phyloP scores from a whole-genome alignment of 2,888 invertebrate species.

The Acleris sparsana region DNA sequence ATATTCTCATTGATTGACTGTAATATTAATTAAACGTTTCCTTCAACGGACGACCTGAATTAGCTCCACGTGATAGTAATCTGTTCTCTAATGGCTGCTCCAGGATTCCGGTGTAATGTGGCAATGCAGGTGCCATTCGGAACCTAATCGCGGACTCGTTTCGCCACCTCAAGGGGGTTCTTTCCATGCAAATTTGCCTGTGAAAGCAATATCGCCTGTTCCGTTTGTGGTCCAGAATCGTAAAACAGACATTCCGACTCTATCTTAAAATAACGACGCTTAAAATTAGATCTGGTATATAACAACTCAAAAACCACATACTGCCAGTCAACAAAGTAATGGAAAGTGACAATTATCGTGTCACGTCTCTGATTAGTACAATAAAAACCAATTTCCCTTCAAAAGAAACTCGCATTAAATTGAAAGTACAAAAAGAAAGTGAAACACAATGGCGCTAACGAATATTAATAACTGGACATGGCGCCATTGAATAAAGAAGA shows the following conservation, averaged over 20 bases:
- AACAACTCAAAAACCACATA: background rate
- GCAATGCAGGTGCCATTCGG: conserved; percentile 18
- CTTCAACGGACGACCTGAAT: conserved; percentile 2
- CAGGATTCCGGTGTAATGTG: conserved; percentile 15
- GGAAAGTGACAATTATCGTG: conserved; percentile 20
- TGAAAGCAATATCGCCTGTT: conserved; percentile 30
- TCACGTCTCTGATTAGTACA: conserved; percentile 17
- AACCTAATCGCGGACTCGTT: conserved; percentile 28
- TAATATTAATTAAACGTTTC: no score
- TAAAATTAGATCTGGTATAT: conserved; percentile 4
- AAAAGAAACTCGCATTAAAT: conserved; percentile 21
- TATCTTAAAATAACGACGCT: conserved; percentile 6
- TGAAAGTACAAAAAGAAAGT: conserved; percentile 29
- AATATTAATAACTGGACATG: conserved; percentile 35
- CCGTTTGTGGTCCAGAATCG: conserved; percentile 34
- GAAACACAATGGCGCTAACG: conserved; percentile 32
- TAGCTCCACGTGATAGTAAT: conserved; percentile 22
- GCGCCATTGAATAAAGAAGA: conserved; percentile 36
- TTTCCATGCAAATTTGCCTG: conserved; percentile 35
- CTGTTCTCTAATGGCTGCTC: conserved; percentile 27
- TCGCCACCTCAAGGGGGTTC: conserved; percentile 33
- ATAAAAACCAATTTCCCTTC: conserved; percentile 23
- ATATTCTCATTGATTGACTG: no score
- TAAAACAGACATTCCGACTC: conserved; percentile 29
- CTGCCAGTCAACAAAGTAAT: conserved; percentile 1